Conservation (phyloP, 2,113 vertebrate genomes). For the Sterna hirundo region DNA sequence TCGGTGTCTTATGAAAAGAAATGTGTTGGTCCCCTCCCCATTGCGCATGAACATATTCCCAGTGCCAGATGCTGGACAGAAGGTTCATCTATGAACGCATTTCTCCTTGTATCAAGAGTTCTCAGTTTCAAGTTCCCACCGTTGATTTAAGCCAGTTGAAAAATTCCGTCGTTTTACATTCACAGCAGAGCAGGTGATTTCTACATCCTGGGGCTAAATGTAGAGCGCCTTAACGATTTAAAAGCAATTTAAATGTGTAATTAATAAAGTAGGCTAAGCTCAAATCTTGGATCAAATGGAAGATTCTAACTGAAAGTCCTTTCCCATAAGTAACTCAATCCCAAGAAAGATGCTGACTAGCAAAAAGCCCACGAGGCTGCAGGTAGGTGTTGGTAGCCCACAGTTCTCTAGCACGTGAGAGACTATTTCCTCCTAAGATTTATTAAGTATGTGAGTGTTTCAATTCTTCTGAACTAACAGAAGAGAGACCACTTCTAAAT, state of each 20-base stretch:
- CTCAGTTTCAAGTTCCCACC: neutral
- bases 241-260: neutral
- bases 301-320: neutral
- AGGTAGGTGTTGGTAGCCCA: neutral
- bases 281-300: neutral
- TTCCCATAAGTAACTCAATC: constrained; percentile 17
- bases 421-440: neutral
- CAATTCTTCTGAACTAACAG: constrained; percentile 9
- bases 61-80: neutral
- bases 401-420: neutral
- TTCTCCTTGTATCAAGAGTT: neutral
- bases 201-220: neutral
- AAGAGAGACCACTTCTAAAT: constrained; percentile 12
- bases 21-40: neutral
- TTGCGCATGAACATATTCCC: neutral
- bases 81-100: neutral
- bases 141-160: neutral
- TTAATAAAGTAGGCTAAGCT: neutral
- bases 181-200: neutral
- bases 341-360: constrained; percentile 4
- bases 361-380: neutral
- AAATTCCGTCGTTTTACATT: neutral
- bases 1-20: neutral
- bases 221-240: neutral
- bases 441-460: constrained; percentile 13